Evolutionary conservation across 2,888 invertebrate genomes (phyloP).

Genomic region (Drosophila incognita): DNA sequence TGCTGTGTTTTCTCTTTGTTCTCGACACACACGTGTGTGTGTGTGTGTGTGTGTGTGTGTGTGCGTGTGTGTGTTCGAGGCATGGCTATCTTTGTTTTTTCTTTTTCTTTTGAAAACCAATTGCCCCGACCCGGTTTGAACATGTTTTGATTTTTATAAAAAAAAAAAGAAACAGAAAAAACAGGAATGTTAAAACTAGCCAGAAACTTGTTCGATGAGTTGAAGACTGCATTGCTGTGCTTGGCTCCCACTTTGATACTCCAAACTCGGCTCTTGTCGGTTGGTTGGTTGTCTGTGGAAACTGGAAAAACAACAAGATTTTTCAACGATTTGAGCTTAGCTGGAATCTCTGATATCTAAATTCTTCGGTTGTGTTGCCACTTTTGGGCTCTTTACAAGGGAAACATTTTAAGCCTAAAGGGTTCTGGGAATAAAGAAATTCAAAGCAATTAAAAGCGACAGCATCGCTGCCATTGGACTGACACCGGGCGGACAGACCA

Average conservation of each 20-base stretch:
- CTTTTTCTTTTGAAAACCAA: constrained; percentile 47
- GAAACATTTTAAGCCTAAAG: constrained; percentile 58
- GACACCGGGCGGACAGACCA: constrained; percentile 12
- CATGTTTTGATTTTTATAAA: constrained; percentile 63
- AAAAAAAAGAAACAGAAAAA: constrained; percentile 31
- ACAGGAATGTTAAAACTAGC: constrained; percentile 43
- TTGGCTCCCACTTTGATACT: constrained; percentile 11
- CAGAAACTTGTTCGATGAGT: constrained; percentile 62
- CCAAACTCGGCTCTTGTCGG: not conserved
- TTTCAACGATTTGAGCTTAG: constrained; percentile 33
- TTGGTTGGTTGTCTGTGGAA: not conserved
- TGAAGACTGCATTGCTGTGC: constrained; percentile 1
- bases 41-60: constrained; percentile 12
- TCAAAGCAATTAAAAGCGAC: constrained; percentile 66
- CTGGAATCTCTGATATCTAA: constrained; percentile 22
- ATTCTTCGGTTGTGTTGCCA: constrained; percentile 24
- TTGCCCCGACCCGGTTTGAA: constrained; percentile 37
- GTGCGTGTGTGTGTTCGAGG: constrained; percentile 21
- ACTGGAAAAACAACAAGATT: constrained; percentile 44
- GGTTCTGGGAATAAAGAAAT: constrained; percentile 75
- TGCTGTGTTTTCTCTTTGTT: constrained; percentile 52
- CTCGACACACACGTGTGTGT: constrained; percentile 44
- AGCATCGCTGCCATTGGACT: constrained; percentile 44
- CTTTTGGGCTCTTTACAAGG: constrained; percentile 46
- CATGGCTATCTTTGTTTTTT: constrained; percentile 38